A percentile compares a stretch with the other conserved stretches of the same genome.
Evolutionary conservation across 1,140 invertebrate species (phyloP).

Genomic region (Tachypleus tridentatus): DNA sequence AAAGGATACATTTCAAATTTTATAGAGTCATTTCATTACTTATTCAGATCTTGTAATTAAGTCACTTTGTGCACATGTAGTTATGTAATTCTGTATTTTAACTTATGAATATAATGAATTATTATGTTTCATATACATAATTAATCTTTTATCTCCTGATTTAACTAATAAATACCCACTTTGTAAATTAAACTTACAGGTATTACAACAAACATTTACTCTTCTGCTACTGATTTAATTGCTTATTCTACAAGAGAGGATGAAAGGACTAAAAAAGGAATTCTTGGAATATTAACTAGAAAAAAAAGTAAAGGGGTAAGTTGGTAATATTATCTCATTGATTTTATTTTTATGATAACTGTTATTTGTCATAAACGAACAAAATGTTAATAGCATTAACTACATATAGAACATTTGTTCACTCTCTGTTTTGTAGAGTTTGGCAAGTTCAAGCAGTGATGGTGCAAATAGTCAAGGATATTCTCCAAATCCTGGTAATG

Average conservation of each 20-base stretch:
- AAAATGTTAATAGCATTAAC: neutral
- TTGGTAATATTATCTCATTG: neutral
- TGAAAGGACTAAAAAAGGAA: slow-evolving; percentile 14
- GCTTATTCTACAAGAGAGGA: slow-evolving; percentile 13
- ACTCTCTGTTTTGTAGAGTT: neutral
- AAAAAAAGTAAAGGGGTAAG: slow-evolving; percentile 9
- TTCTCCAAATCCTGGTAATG: slow-evolving; percentile 34
- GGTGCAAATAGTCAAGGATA: slow-evolving; percentile 31
- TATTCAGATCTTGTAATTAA: too few relatives aligned
- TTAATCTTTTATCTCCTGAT: neutral
- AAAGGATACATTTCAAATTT: too few relatives aligned
- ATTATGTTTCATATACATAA: too few relatives aligned
- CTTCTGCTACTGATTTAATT: slow-evolving; percentile 10
- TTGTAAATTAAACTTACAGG: slow-evolving; percentile 3
- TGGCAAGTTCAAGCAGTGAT: slow-evolving; percentile 24
- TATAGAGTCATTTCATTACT: too few relatives aligned
- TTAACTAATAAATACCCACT: neutral
- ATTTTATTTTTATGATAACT: too few relatives aligned
- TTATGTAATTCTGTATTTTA: too few relatives aligned
- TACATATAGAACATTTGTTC: neutral
- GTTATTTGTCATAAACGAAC: too few relatives aligned
- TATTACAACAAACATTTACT: slow-evolving; percentile 15
- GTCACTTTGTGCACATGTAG: too few relatives aligned
- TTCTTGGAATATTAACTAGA: slow-evolving; percentile 15
- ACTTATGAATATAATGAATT: too few relatives aligned